phyloP scores from a whole-genome alignment of 2,888 invertebrate species.

The Meliscaeva auricollis region DNA sequence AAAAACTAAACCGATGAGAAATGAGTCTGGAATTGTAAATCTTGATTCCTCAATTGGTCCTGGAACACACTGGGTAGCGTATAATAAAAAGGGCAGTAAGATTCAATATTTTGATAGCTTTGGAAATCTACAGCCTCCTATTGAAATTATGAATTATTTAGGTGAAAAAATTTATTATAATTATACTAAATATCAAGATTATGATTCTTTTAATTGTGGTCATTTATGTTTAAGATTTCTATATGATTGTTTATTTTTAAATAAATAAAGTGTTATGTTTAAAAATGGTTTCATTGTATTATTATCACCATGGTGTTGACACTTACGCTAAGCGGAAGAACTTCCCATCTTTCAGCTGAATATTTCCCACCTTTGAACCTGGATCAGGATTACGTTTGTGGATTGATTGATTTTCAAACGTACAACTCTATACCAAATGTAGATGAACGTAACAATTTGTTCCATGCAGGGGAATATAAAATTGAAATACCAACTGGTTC shows the following conservation, averaged over 20 bases:
- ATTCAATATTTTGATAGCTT: slow-evolving; percentile 81
- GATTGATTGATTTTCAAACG: slow-evolving; percentile 65
- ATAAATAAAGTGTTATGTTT: slow-evolving; percentile 79
- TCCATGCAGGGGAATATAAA: slow-evolving; percentile 75
- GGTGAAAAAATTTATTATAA: slow-evolving; percentile 72
- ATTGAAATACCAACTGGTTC: slow-evolving; percentile 78
- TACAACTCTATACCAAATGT: slow-evolving; percentile 78
- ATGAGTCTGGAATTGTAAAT: slow-evolving; percentile 62
- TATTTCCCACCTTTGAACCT: slow-evolving; percentile 56
- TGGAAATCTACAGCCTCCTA: slow-evolving; percentile 80
- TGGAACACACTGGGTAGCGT: slow-evolving; percentile 81
- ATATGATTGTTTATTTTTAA: slow-evolving; percentile 73
- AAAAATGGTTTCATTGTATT: slow-evolving; percentile 50
- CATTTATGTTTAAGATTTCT: slow-evolving; percentile 78
- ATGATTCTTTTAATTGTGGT: slow-evolving; percentile 78
- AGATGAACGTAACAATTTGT: slow-evolving; percentile 79
- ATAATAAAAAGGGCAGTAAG: no score
- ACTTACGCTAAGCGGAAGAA: slow-evolving; percentile 77
- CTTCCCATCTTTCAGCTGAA: slow-evolving; percentile 71
- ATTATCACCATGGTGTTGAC: slow-evolving; percentile 75
- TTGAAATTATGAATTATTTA: slow-evolving; percentile 78
- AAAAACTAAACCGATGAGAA: slow-evolving; percentile 19
- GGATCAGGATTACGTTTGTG: slow-evolving; percentile 77
- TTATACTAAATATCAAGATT: slow-evolving; percentile 78
- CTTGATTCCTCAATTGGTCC: slow-evolving; percentile 34